These are phyloP conservation scores for Drosophila rubida DNA, from an alignment of 2,888 invertebrate genomes.

Conservation along the genomic window DNA sequence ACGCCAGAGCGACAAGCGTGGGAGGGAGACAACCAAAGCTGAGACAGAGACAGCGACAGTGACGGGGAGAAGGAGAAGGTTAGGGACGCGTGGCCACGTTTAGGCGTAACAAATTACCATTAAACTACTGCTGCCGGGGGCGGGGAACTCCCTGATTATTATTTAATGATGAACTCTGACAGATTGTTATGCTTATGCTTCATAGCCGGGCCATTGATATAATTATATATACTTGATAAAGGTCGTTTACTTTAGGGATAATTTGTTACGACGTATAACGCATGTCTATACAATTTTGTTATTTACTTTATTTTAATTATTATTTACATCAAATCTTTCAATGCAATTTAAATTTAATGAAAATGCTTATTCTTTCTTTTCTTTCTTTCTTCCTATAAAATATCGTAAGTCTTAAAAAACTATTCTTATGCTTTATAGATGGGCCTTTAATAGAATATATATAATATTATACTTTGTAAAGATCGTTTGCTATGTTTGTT, in stretches of 20 bases:
- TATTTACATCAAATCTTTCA: too few relatives aligned
- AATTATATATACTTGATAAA: constrained; percentile 50
- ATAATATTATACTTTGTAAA: too few relatives aligned
- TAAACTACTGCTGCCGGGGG: constrained; percentile 47
- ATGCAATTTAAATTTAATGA: too few relatives aligned
- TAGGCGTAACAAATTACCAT: constrained; percentile 84
- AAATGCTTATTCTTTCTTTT: too few relatives aligned
- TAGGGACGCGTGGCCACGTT: constrained; percentile 80
- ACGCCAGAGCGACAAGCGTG: neutral
- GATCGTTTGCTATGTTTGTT: too few relatives aligned
- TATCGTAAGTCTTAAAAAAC: too few relatives aligned
- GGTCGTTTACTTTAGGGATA: constrained; percentile 22
- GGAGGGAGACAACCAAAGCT: constrained; percentile 4
- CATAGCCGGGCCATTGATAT: constrained; percentile 42
- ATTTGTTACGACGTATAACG: too few relatives aligned
- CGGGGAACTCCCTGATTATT: constrained; percentile 64
- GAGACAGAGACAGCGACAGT: neutral
- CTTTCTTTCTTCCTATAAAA: too few relatives aligned
- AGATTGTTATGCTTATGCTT: constrained; percentile 53
- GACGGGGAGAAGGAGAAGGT: constrained; percentile 26
- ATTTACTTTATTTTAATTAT: too few relatives aligned
- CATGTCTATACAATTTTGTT: too few relatives aligned
- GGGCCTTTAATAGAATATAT: too few relatives aligned
- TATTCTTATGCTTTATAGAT: too few relatives aligned
- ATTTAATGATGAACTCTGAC: constrained; percentile 74